Percentiles rank a stretch among this genome's conserved stretches.
These are phyloP conservation scores for Heteronetta atricapilla DNA, from an alignment of 2,113 vertebrate genomes.

Conservation along the genomic window DNA sequence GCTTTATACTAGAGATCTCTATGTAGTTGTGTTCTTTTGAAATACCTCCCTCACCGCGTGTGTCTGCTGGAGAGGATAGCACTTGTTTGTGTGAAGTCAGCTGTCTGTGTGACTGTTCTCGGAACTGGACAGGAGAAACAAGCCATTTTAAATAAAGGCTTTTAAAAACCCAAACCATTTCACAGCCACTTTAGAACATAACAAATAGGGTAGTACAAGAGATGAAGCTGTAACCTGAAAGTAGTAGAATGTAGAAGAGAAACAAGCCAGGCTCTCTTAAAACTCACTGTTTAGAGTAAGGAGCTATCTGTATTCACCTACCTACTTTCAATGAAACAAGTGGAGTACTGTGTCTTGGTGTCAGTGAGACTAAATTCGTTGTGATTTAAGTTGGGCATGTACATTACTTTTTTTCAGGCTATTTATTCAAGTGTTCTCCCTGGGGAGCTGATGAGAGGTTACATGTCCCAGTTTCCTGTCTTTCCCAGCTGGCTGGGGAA, in stretches of 20 bases:
- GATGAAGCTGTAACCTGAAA: not conserved
- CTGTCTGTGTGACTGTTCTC: not conserved
- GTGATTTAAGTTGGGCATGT: not conserved
- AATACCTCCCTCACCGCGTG: not conserved
- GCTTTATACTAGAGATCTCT: too few species aligned
- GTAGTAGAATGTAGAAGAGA: not conserved
- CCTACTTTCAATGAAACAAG: rapidly evolving
- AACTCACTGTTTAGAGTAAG: not conserved
- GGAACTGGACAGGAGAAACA: not conserved
- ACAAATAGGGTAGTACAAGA: not conserved
- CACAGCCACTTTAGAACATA: not conserved
- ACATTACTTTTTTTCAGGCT: conserved; percentile 77
- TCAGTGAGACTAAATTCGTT: not conserved
- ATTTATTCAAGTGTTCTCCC: conserved; percentile 96
- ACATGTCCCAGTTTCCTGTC: conserved; percentile 91
- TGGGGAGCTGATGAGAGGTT: conserved; percentile 94
- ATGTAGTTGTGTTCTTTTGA: not conserved
- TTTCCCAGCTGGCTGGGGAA: conserved; percentile 97
- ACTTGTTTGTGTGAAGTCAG: not conserved
- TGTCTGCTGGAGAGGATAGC: not conserved
- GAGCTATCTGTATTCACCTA: not conserved
- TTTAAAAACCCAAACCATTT: not conserved
- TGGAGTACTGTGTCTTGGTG: not conserved
- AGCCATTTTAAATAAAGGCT: not conserved
- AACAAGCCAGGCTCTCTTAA: not conserved